These are phyloP conservation scores for Dicaeum eximium DNA, from an alignment of 2,113 vertebrate species.

Conservation along the genomic window DNA sequence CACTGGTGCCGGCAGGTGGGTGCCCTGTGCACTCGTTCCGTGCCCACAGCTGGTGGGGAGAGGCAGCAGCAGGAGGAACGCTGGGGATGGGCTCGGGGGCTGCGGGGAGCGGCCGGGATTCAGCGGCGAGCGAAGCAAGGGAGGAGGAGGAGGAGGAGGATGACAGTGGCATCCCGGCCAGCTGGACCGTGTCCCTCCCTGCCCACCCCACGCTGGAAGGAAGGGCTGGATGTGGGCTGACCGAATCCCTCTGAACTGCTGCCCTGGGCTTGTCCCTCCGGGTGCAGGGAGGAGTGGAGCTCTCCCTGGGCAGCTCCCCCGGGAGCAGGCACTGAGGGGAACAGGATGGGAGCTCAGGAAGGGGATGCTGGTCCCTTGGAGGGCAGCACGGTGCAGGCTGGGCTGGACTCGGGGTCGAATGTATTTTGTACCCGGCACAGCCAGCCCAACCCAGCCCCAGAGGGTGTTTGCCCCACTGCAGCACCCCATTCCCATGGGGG, in stretches of 20 bases:
- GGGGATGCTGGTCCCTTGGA: neutral
- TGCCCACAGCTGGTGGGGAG: neutral
- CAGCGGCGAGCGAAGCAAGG: neutral
- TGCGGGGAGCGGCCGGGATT: neutral
- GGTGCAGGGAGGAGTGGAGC: fast-evolving
- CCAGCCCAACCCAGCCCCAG: neutral
- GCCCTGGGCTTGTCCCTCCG: neutral
- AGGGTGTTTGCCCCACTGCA: neutral
- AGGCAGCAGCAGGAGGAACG: neutral
- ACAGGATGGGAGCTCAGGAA: neutral
- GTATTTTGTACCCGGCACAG: neutral
- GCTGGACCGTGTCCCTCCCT: neutral
- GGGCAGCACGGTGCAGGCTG: neutral
- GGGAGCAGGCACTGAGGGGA: neutral
- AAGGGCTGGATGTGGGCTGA: neutral
- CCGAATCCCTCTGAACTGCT: neutral
- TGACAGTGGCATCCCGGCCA: neutral
- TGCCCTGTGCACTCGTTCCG: neutral
- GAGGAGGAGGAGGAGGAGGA: neutral
- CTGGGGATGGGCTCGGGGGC: neutral
- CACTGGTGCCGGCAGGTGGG: fast-evolving
- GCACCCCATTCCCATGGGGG: fast-evolving
- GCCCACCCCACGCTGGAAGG: neutral
- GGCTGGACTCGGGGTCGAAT: neutral
- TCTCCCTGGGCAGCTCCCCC: neutral